These are phyloP conservation scores for Zingel zingel DNA, from an alignment of 2,113 vertebrate genomes.

Conservation along the genomic window DNA sequence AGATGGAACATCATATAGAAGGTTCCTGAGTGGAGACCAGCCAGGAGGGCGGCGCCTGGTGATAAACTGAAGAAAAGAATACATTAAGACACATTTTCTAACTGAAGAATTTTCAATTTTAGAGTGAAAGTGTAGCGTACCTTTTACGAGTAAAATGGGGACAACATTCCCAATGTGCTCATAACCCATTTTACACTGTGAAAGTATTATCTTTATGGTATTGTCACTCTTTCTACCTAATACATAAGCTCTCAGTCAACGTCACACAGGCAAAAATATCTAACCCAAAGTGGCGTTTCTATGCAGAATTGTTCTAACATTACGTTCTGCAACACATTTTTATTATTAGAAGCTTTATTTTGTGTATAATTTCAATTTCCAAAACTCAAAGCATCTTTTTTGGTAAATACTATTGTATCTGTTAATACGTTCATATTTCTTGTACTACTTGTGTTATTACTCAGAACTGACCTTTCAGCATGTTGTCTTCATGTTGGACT, in stretches of 20 bases:
- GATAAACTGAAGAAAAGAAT: accelerated
- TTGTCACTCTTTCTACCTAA: too few relatives aligned
- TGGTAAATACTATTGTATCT: too few relatives aligned
- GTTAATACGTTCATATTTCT: not conserved
- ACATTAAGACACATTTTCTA: not conserved
- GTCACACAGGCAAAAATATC: too few relatives aligned
- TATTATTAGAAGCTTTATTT: too few relatives aligned
- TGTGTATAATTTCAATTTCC: too few relatives aligned
- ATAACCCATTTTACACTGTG: not conserved
- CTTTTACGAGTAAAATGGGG: not conserved
- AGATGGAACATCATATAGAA: accelerated
- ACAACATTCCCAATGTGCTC: not conserved
- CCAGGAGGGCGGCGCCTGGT: slow-evolving; percentile 79
- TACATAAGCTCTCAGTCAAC: too few relatives aligned
- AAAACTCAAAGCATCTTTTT: not conserved
- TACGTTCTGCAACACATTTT: too few relatives aligned
- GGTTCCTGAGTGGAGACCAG: slow-evolving; percentile 81
- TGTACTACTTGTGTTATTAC: not conserved
- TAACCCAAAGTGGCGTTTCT: too few relatives aligned
- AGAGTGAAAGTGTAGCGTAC: not conserved
- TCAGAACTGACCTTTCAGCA: not conserved
- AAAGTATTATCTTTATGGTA: not conserved
- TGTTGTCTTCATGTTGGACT: not conserved
- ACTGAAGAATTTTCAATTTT: not conserved
- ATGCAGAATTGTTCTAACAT: too few relatives aligned